Evolutionary conservation across 1,140 invertebrate genomes (phyloP).

Genomic region (Papilio polytes): DNA sequence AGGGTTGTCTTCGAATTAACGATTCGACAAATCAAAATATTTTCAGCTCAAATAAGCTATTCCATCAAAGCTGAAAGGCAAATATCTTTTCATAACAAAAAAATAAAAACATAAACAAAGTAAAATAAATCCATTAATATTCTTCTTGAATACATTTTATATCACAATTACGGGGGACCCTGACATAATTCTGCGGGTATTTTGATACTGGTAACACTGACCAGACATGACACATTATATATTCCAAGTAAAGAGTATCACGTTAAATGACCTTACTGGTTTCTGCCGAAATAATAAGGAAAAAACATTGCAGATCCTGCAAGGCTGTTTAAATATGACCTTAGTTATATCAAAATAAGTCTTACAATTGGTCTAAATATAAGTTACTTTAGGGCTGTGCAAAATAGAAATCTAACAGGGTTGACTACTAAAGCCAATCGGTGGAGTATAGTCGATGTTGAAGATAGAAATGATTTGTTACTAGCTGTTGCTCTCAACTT

Average conservation of each 20-base stretch:
- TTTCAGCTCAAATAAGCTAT: no score
- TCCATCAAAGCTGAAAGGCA: no score
- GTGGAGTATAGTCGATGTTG: no score
- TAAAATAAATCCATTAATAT: no score
- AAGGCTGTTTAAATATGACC: not conserved
- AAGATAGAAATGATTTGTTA: no score
- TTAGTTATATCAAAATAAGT: not conserved
- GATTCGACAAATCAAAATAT: no score
- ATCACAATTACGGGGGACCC: slow-evolving; percentile 22
- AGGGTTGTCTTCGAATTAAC: no score
- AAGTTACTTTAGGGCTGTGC: not conserved
- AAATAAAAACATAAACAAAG: no score
- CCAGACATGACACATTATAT: slow-evolving; percentile 45
- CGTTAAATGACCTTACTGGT: slow-evolving; percentile 44
- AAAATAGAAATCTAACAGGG: not conserved
- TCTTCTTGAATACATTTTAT: not conserved
- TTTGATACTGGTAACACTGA: slow-evolving; percentile 25
- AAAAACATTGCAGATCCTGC: slow-evolving; percentile 27
- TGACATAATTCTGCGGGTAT: slow-evolving; percentile 45
- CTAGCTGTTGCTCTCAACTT: no score
- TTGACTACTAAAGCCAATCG: no score
- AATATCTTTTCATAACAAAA: no score
- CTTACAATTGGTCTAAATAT: not conserved
- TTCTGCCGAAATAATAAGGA: slow-evolving; percentile 21
- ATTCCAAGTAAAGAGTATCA: slow-evolving; percentile 43